Evolutionary conservation across 2,888 invertebrate species (phyloP).

Genomic region (Netelia inedita): DNA sequence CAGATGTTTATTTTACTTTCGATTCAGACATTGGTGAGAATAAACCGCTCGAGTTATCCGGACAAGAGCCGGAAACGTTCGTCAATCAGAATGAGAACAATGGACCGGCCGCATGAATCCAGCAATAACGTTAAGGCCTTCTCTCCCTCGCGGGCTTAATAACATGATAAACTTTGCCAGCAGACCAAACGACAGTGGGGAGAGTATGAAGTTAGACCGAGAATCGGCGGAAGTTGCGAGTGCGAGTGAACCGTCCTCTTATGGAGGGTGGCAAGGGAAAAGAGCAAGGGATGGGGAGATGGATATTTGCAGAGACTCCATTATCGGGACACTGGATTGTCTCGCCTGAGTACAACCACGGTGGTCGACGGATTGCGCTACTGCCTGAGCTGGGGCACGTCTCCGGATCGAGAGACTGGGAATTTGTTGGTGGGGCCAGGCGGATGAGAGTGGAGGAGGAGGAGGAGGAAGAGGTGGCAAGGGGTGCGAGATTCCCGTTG

Average conservation of each 20-base stretch:
- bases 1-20: too few species aligned
- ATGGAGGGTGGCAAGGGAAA: neutral
- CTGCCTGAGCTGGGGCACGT: neutral
- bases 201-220: conserved; percentile 8
- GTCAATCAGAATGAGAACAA: conserved; percentile 59
- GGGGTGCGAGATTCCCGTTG: conserved; percentile 48
- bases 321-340: conserved; percentile 49
- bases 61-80: conserved; percentile 56
- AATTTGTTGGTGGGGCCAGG: conserved; percentile 44
- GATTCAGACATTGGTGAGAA: too few species aligned
- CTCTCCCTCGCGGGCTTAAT: neutral
- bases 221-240: conserved; percentile 20
- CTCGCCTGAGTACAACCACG: conserved; percentile 28
- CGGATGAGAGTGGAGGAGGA: neutral
- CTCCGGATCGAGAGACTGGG: conserved; percentile 30
- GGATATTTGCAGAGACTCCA: conserved; percentile 24
- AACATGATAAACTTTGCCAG: neutral
- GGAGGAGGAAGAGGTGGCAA: neutral
- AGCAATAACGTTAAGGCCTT: conserved; percentile 35
- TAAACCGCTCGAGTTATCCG: too few species aligned
- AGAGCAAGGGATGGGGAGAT: conserved; percentile 27
- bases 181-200: neutral
- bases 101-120: conserved; percentile 26
- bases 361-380: conserved; percentile 46
- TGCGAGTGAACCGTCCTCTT: neutral